These are phyloP conservation scores for Falco naumanni DNA, from an alignment of 2,797 vertebrate species.

Conservation along the genomic window DNA sequence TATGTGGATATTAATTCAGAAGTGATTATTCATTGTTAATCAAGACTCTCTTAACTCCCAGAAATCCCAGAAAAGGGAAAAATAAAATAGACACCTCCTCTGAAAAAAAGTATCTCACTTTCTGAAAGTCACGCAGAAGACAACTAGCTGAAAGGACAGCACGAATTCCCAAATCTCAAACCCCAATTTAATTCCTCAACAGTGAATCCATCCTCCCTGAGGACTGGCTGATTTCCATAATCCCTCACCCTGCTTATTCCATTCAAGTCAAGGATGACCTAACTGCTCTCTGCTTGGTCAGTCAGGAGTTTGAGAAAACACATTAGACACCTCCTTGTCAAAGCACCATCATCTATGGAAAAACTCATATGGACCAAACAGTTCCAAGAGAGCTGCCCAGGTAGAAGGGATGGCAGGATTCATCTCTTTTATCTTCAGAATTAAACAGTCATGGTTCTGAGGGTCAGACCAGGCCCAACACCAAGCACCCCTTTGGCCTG, in stretches of 20 bases:
- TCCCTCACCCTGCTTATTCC: background rate
- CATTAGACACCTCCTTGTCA: background rate
- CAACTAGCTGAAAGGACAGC: background rate
- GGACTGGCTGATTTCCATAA: background rate
- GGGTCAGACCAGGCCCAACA: background rate
- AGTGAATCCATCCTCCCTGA: background rate
- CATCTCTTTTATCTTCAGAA: background rate
- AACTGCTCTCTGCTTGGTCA: background rate
- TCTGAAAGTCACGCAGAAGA: background rate
- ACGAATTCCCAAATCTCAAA: background rate
- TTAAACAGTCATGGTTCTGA: background rate
- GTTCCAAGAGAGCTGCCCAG: background rate
- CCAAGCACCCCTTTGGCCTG: background rate
- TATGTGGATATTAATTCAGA: background rate
- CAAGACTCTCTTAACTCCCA: background rate
- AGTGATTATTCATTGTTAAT: background rate
- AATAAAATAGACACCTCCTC: background rate
- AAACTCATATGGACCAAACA: background rate
- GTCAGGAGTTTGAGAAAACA: background rate
- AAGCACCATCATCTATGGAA: background rate
- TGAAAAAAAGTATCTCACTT: background rate
- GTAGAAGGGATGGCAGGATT: background rate
- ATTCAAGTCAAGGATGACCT: background rate
- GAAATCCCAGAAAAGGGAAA: background rate
- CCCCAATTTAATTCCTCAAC: background rate